Conservation (phyloP, 2,797 vertebrate species). For the Phrynocephalus forsythii region DNA sequence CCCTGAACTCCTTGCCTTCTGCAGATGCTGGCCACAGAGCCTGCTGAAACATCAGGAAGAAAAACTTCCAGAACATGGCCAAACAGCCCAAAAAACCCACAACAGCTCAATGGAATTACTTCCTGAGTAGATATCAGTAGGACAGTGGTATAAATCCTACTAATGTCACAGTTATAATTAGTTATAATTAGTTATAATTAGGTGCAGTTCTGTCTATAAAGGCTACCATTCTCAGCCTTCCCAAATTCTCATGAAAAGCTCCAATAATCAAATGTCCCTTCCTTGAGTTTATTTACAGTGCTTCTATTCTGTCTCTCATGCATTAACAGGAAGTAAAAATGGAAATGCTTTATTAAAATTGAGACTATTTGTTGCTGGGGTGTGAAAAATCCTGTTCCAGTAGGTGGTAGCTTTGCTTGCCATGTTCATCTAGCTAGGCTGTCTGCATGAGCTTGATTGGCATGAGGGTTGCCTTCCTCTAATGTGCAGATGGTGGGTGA, state of each 20-base stretch:
- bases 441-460: background rate
- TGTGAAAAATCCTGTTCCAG: background rate
- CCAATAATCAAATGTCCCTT: background rate
- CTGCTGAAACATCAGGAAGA: too few species aligned
- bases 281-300: background rate
- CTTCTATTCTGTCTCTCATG: background rate
- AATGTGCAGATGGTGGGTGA: background rate
- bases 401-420: background rate
- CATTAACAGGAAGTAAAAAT: background rate
- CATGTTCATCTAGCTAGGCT: background rate
- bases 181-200: background rate
- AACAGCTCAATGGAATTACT: too few species aligned
- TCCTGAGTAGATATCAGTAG: too few species aligned
- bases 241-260: background rate
- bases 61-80: too few species aligned
- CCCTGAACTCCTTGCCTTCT: too few species aligned
- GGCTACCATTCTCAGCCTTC: background rate
- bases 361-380: background rate
- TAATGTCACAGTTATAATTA: background rate
- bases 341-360: background rate
- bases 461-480: background rate
- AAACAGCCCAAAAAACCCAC: too few species aligned
- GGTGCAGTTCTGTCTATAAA: background rate
- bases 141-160: background rate
- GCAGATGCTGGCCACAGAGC: too few species aligned